These are phyloP conservation scores for Cynopterus brachyotis DNA, from an alignment of 2,113 vertebrate species.

Conservation along the genomic window DNA sequence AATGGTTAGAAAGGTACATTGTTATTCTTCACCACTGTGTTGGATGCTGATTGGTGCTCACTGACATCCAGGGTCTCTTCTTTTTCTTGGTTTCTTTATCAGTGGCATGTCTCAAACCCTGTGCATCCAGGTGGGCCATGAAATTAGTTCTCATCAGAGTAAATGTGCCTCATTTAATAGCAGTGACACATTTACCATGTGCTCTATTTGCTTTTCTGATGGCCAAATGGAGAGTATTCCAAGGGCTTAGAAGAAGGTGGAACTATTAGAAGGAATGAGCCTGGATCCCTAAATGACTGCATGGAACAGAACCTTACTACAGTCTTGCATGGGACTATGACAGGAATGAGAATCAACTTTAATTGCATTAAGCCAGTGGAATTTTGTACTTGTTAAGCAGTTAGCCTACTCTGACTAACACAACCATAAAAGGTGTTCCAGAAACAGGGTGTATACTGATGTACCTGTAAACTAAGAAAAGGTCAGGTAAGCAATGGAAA, in stretches of 20 bases:
- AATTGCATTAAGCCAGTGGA: background rate
- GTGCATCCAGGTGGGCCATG: background rate
- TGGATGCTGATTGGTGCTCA: background rate
- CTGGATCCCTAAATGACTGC: background rate
- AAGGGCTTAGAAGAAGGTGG: background rate
- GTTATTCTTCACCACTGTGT: background rate
- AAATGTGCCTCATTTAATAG: background rate
- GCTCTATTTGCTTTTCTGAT: background rate
- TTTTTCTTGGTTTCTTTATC: background rate
- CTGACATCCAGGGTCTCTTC: background rate
- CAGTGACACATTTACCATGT: background rate
- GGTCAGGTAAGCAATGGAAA: background rate
- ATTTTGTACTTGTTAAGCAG: slow-evolving; percentile 2
- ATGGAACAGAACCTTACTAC: background rate
- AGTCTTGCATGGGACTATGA: background rate
- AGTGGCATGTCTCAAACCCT: background rate
- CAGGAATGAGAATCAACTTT: background rate
- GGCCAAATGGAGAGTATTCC: background rate
- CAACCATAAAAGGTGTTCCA: background rate
- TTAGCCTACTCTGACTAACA: background rate
- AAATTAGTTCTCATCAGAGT: background rate
- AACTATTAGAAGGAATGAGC: background rate
- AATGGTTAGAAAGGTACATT: background rate
- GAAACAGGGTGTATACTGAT: background rate
- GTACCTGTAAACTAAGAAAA: slow-evolving; percentile 35